Conservation (phyloP, 2,888 invertebrate species). For the Limenitis camilla region DNA sequence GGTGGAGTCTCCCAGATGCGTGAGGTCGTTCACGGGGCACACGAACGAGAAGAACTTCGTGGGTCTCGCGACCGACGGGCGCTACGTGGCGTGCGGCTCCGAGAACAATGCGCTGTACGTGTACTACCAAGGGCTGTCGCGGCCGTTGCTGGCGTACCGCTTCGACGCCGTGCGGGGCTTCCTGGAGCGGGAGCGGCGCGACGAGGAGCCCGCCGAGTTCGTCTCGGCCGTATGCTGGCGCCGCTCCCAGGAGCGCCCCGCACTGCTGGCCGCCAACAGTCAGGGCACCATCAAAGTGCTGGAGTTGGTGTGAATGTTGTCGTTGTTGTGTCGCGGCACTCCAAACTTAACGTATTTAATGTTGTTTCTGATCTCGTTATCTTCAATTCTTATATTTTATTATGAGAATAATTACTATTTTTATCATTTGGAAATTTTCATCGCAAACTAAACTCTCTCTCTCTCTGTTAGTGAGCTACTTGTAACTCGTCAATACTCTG, state of each 20-base stretch:
- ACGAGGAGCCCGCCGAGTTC: constrained; percentile 92
- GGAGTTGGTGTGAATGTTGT: constrained; percentile 71
- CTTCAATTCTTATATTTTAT: background rate
- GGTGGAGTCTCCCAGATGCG: constrained; percentile 83
- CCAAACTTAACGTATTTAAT: background rate
- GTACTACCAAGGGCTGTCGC: constrained; percentile 91
- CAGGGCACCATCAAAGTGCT: constrained; percentile 94
- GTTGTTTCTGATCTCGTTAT: background rate
- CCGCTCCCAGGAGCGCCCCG: constrained; percentile 80
- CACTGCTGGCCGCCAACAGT: constrained; percentile 94
- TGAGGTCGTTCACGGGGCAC: constrained; percentile 92
- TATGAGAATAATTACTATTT: too few relatives aligned
- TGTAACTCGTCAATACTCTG: too few relatives aligned
- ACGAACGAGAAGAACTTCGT: constrained; percentile 97
- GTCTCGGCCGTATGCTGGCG: constrained; percentile 97
- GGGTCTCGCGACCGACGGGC: constrained; percentile 91
- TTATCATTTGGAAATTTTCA: too few relatives aligned
- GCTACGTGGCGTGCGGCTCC: constrained; percentile 95
- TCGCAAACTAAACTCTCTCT: too few relatives aligned
- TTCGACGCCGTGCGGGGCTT: constrained; percentile 89
- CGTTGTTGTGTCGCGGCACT: background rate
- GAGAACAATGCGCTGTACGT: constrained; percentile 95
- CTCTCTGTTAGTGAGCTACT: too few relatives aligned
- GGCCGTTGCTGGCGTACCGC: constrained; percentile 88
- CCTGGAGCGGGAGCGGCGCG: constrained; percentile 85